A percentile compares a stretch with the other conserved stretches of the same genome.
Conservation (phyloP, 2,113 vertebrate species). For the Pteronura brasiliensis region DNA sequence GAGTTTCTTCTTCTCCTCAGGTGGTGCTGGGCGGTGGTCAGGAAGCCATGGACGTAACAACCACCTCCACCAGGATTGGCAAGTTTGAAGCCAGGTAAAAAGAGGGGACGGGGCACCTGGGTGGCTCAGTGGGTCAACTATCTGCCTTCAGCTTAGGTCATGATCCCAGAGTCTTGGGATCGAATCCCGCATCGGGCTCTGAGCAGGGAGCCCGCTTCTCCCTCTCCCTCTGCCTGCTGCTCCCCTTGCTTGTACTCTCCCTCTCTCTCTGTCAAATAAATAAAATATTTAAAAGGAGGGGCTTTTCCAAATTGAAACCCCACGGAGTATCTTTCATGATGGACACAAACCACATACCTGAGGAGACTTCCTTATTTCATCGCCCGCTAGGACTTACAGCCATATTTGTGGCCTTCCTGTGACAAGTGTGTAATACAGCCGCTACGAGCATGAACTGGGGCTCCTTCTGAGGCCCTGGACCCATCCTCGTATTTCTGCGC, state of each 20-base stretch:
- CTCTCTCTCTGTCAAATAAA: no score
- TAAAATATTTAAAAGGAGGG: not conserved
- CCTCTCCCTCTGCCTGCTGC: no score
- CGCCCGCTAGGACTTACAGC: not conserved
- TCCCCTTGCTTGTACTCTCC: no score
- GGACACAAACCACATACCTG: not conserved
- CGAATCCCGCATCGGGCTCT: no score
- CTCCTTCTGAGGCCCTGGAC: not conserved
- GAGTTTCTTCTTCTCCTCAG: constrained; percentile 66
- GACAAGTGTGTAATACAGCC: not conserved
- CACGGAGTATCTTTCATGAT: not conserved
- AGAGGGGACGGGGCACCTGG: no score
- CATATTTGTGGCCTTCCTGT: not conserved
- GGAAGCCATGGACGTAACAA: constrained; percentile 99
- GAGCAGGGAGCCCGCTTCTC: no score
- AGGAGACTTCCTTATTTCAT: not conserved
- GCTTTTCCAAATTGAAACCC: not conserved
- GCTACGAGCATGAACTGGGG: not conserved
- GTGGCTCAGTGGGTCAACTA: no score
- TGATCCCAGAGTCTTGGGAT: no score
- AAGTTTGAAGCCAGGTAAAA: constrained; percentile 97
- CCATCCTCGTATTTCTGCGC: not conserved
- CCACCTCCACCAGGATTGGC: constrained; percentile 97
- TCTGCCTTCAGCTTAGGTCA: no score
- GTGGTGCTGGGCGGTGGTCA: constrained; percentile 98